A percentile compares a stretch with the other conserved stretches of the same genome.
Conservation (phyloP, 2,888 invertebrate genomes). For the Cryptocephalus primarius region DNA sequence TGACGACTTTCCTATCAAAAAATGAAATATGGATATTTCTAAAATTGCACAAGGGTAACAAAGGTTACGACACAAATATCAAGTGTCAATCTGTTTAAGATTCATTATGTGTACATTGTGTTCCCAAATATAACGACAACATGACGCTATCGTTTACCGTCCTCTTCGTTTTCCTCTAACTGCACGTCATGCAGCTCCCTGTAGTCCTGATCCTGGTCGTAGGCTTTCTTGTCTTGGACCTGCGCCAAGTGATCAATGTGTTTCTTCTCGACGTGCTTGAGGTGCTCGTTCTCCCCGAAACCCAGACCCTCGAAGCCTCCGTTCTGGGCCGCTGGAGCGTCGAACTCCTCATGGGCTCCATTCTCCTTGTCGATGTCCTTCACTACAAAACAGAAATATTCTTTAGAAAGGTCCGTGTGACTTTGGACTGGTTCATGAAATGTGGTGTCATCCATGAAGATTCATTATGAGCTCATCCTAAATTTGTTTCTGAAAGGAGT, state of each 20-base stretch:
- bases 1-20: no score
- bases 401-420: neutral
- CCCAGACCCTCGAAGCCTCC: constrained; percentile 16
- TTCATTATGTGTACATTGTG: no score
- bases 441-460: no score
- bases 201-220: constrained; percentile 22
- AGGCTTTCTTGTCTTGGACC: constrained; percentile 13
- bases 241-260: constrained; percentile 19
- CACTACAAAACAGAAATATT: neutral
- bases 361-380: constrained; percentile 29
- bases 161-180: constrained; percentile 30
- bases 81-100: no score
- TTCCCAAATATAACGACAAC: no score
- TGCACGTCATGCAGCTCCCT: constrained; percentile 19
- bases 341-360: constrained; percentile 31
- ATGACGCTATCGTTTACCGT: constrained; percentile 33
- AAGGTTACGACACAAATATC: neutral
- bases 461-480: no score
- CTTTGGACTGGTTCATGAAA: no score
- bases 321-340: constrained; percentile 19
- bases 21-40: no score
- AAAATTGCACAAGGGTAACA: no score
- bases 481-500: no score
- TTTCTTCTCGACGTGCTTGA: constrained; percentile 17
- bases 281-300: constrained; percentile 18